Conservation (phyloP, 2,888 invertebrate species). For the Caenorhabditis panamensis region DNA sequence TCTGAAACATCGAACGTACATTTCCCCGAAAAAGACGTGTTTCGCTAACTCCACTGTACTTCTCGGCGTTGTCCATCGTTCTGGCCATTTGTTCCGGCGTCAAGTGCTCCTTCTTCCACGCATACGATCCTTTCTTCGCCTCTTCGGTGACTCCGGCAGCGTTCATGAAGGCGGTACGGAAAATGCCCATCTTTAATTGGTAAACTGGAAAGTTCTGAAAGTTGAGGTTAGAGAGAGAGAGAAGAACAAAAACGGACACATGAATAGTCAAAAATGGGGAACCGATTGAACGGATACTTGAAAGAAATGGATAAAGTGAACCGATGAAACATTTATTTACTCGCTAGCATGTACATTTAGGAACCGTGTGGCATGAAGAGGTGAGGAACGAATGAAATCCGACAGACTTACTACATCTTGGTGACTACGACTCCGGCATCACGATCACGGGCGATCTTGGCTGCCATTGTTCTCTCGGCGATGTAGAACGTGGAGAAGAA, state of each 20-base stretch:
- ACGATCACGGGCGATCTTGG: constrained; percentile 67
- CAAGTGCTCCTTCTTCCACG: constrained; percentile 69
- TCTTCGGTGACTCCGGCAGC: constrained; percentile 66
- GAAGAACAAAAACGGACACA: constrained; percentile 3
- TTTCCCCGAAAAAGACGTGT: too few relatives aligned
- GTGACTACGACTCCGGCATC: constrained; percentile 71
- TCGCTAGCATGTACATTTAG: constrained; percentile 6
- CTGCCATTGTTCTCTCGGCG: constrained; percentile 63
- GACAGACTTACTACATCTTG: constrained; percentile 58
- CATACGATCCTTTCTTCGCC: constrained; percentile 64
- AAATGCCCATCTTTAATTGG: constrained; percentile 69
- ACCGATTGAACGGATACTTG: constrained; percentile 63
- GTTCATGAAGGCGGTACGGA: constrained; percentile 71
- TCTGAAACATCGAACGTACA: too few relatives aligned
- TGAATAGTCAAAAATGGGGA: constrained; percentile 3
- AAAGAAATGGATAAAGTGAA: constrained; percentile 5
- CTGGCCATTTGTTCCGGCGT: constrained; percentile 65
- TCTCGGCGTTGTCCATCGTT: constrained; percentile 64
- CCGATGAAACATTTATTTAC: constrained; percentile 1
- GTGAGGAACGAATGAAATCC: constrained; percentile 3
- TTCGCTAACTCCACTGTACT: constrained; percentile 69
- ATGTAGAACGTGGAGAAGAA: constrained; percentile 71
- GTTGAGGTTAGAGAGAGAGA: constrained; percentile 5
- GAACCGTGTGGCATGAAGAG: constrained; percentile 15
- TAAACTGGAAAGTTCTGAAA: neutral